Base-by-base conservation (phyloP, 2,797 vertebrate genomes). In the Telmatherina bonti region DNA sequence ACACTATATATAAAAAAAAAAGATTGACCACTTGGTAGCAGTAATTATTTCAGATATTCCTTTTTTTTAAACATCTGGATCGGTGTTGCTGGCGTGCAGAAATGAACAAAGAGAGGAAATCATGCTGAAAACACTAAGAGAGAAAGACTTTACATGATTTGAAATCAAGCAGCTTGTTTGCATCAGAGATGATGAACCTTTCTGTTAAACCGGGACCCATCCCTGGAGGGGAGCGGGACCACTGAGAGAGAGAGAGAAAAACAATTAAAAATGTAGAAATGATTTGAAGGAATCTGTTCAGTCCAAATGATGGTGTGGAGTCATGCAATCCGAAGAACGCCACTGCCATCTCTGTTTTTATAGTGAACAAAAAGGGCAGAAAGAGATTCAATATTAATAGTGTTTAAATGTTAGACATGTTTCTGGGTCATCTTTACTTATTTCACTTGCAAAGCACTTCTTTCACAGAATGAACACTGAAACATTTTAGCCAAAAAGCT, bases 101-200 rank as follows among this genome's bases (percentile, higher is more conserved):
- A 83, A 81, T 78, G 81, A 85, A 70, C 56, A 57, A 38, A 82
- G 85, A 80, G 54, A 81, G 83, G 82, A 93, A 93, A 92, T 78
- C 83, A 49, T 62, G 59, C 75, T 72, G 78, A 72, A 90, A 91
- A 90, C 69, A 74, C 84, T 85, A 91, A 91, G 85, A 73, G 69
- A 85, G 74, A 67, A 62, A 79, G 89, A 92, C 90, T 85, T 85
- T 85, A 91, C 89, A 89, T 77, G 84, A 90, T 91, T 74, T 92
- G 90, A 91, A 93, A 94, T 88, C 74, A 62, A 90, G 85, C 87
- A 88, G 86, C 86, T 90, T 76, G 76, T 87, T 92, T 92, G 88
- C 91, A 92, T 93, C 93, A 91, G 81, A 87, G 91, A 92, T 87
- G 80, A 85, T 87, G 87, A 92, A 93, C 89, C 91, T 93, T 89